phyloP scores from a whole-genome alignment of 1,140 invertebrate species.

The Anastatus disparis region DNA sequence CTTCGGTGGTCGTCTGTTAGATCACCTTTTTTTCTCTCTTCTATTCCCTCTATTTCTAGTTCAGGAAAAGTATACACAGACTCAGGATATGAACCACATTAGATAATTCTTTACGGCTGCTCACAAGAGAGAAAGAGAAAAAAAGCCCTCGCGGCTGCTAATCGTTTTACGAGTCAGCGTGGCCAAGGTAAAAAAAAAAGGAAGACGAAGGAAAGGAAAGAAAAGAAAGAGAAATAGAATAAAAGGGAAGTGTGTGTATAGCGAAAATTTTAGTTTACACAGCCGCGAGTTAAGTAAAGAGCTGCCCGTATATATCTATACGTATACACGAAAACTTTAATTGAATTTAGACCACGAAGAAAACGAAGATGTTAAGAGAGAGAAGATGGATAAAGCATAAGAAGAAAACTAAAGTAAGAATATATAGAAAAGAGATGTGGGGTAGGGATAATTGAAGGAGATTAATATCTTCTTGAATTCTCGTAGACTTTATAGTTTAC shows the following conservation, averaged over 20 bases:
- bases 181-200: slow-evolving; percentile 43
- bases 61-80: no score
- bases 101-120: slow-evolving; percentile 11
- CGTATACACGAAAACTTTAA: slow-evolving; percentile 69
- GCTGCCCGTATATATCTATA: slow-evolving; percentile 65
- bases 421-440: slow-evolving; percentile 19
- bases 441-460: no score
- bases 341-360: slow-evolving; percentile 60
- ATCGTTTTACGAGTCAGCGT: slow-evolving; percentile 61
- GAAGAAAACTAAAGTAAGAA: background rate
- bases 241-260: no score
- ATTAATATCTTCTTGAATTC: slow-evolving; percentile 66
- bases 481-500: slow-evolving; percentile 23
- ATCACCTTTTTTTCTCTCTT: background rate
- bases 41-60: no score
- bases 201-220: slow-evolving; percentile 43
- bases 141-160: slow-evolving; percentile 57
- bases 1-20: background rate
- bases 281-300: no score
- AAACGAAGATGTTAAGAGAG: slow-evolving; percentile 29
- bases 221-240: background rate
- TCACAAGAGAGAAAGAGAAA: slow-evolving; percentile 42
- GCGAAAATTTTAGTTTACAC: slow-evolving; percentile 69
- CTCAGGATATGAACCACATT: no score
- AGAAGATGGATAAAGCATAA: slow-evolving; percentile 16